These are phyloP conservation scores for Polydesmus complanatus DNA, from an alignment of 2,888 invertebrate genomes.

Conservation along the genomic window DNA sequence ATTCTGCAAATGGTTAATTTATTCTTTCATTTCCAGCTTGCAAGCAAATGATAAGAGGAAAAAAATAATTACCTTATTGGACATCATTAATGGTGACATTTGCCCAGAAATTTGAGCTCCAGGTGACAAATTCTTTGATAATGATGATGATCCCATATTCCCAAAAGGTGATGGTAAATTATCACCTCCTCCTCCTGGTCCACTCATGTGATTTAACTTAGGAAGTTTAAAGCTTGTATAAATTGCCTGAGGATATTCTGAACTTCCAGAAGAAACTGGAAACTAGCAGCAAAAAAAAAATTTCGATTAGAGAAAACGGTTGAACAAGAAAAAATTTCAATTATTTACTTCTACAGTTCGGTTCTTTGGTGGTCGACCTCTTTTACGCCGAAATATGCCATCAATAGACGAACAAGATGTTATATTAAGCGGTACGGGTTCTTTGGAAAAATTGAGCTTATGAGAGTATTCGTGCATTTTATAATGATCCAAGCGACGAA, in stretches of 20 bases:
- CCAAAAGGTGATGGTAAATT: conserved; percentile 3
- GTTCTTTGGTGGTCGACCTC: conserved; percentile 94
- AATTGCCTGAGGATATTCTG: conserved; percentile 69
- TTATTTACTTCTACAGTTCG: conserved; percentile 58
- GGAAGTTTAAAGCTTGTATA: conserved; percentile 87
- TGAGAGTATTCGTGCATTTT: conserved; percentile 62
- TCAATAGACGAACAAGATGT: conserved; percentile 60
- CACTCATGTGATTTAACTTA: conserved; percentile 38
- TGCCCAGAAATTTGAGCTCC: background rate
- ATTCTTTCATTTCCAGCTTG: too few species aligned
- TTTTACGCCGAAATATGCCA: conserved; percentile 79
- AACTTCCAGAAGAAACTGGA: conserved; percentile 17
- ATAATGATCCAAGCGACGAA: conserved; percentile 67
- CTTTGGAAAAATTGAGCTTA: conserved; percentile 32
- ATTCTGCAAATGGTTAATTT: too few species aligned
- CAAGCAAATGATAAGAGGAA: too few species aligned
- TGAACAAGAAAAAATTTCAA: conserved; percentile 5
- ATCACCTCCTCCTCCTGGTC: conserved; percentile 8
- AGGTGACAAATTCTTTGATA: conserved; percentile 17
- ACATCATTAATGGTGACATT: too few species aligned
- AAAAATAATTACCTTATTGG: too few species aligned
- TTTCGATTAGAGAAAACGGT: conserved; percentile 17
- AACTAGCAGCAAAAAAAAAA: conserved; percentile 9
- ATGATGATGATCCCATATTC: background rate
- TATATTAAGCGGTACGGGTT: conserved; percentile 25